Evolutionary conservation across 2,113 vertebrate species (phyloP).

Genomic region (Perca fluviatilis): DNA sequence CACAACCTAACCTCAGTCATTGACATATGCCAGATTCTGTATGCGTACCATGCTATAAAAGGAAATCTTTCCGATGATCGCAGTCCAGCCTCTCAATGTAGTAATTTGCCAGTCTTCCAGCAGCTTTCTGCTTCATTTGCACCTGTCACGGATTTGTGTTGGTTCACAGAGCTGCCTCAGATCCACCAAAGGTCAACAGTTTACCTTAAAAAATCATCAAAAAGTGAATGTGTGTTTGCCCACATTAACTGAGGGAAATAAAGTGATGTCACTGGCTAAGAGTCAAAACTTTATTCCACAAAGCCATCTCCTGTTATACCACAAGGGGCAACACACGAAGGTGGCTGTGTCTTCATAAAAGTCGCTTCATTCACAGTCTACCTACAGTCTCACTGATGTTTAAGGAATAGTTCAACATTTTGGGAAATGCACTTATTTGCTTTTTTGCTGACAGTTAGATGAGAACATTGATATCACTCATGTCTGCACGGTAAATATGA

Average conservation of each 20-base stretch:
- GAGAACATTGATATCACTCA: background rate
- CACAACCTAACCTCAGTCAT: conserved; percentile 50
- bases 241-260: background rate
- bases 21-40: conserved; percentile 65
- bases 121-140: conserved; percentile 66
- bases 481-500: background rate
- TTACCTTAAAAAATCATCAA: conserved; percentile 24
- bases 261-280: conserved; percentile 28
- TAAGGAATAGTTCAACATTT: background rate
- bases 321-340: conserved; percentile 5
- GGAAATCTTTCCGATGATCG: conserved; percentile 60
- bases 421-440: background rate
- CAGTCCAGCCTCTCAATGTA: conserved; percentile 36
- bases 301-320: conserved; percentile 19
- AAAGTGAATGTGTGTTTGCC: conserved; percentile 34
- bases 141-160: conserved; percentile 51
- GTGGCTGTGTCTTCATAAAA: conserved; percentile 16
- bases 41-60: conserved; percentile 70
- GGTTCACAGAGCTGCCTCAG: conserved; percentile 33
- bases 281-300: conserved; percentile 20
- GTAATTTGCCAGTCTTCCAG: conserved; percentile 30
- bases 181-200: conserved; percentile 47
- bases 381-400: background rate
- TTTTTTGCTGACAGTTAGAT: background rate
- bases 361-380: background rate